A percentile compares a stretch with the other conserved stretches of the same genome.
phyloP scores from a whole-genome alignment of 2,113 vertebrate species.

The Phoxinus phoxinus region DNA sequence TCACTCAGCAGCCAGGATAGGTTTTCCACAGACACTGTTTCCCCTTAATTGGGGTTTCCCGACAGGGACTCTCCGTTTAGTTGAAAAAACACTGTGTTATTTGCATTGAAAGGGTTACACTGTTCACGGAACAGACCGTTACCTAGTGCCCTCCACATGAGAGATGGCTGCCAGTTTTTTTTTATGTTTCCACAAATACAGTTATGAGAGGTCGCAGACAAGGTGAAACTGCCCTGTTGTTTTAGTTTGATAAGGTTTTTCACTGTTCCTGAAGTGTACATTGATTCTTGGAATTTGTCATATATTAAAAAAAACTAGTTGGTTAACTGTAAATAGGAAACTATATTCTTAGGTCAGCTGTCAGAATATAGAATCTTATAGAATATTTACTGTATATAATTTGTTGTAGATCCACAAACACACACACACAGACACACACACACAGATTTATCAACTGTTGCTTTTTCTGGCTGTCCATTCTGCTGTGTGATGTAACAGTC shows the following conservation, averaged over 20 bases:
- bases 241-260: slow-evolving; percentile 9
- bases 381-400: background rate
- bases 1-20: slow-evolving; percentile 13
- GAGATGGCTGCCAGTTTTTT: background rate
- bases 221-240: background rate
- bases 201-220: background rate
- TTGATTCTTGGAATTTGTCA: background rate
- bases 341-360: background rate
- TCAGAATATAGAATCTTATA: background rate
- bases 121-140: slow-evolving; percentile 17
- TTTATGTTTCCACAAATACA: background rate
- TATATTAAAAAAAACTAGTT: background rate
- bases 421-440: background rate
- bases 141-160: background rate
- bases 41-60: slow-evolving; percentile 16
- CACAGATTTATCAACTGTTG: background rate
- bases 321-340: background rate
- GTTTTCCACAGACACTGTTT: slow-evolving; percentile 34
- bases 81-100: background rate
- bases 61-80: background rate
- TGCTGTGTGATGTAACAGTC: slow-evolving; percentile 56
- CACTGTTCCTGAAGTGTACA: background rate
- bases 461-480: background rate
- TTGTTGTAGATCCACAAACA: background rate
- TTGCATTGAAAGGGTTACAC: slow-evolving; percentile 21